Percentiles rank a stretch among this genome's conserved stretches.
Evolutionary conservation across 2,113 vertebrate genomes (phyloP).

Genomic region (Carassius carassius): DNA sequence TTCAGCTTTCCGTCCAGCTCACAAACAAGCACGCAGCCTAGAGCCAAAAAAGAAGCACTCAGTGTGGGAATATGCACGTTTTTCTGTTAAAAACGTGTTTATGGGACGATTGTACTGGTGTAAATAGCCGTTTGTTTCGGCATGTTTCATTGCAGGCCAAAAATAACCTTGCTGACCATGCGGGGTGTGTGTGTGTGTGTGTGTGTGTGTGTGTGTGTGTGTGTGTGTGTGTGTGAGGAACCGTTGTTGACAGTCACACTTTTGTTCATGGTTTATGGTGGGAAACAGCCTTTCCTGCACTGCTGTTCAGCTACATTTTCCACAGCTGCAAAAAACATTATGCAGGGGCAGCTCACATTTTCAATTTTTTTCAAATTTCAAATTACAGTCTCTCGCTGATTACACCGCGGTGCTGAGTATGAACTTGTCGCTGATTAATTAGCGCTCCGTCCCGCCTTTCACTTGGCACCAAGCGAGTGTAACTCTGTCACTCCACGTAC

Average conservation of each 20-base stretch:
- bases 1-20: slow-evolving; percentile 37
- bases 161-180: slow-evolving; percentile 33
- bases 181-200: slow-evolving; percentile 7
- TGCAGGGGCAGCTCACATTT: background rate
- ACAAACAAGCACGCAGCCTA: slow-evolving; percentile 11
- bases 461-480: background rate
- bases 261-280: slow-evolving; percentile 22
- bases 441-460: background rate
- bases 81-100: too few relatives aligned
- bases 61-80: background rate
- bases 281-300: slow-evolving; percentile 12
- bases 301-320: background rate
- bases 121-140: background rate
- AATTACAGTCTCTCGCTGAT: background rate
- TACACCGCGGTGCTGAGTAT: background rate
- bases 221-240: background rate
- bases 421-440: slow-evolving; percentile 46
- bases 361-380: background rate
- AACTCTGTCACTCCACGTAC: background rate
- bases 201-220: background rate
- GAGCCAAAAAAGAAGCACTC: background rate
- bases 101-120: background rate
- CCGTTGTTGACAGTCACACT: background rate
- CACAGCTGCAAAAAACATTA: background rate
- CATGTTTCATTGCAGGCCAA: background rate